Base-by-base conservation (phyloP, 1,140 invertebrate species). In the Chironomus striatipennis region DNA sequence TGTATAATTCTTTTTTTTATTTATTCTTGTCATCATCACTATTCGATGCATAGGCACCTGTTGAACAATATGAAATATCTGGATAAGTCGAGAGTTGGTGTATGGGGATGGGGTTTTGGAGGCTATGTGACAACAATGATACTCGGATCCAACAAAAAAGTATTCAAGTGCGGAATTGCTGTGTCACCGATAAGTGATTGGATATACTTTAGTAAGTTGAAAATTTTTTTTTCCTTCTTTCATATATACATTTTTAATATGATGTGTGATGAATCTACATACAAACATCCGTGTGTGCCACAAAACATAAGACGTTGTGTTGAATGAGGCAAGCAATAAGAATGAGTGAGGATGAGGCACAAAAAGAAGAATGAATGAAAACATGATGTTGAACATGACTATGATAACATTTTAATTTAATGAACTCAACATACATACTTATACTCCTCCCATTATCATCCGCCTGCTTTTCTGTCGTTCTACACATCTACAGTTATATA, bases 71-170 rank as follows among this genome's bases (percentile, higher is more conserved):
- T 91, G 75, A 91, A 91, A 79, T 97, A 91, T 83, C 86, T 98
- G 77, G 94, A 98, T 80, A 88, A 90, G 77, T 90, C 90, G 1
- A 88, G 93, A 76, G 91, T 97, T 43, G 94, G 93, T 0, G 89
- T 98, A 70, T 97, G 93, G 94, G 96, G 96, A n/a, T 95, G 94
- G 94, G 95, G 94, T n/a, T 97, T 96, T 82, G 95, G 95, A 9
- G 96, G 95, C 0, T 98, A 95, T 83, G 91, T 96, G 15, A 94
- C 94, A 0, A 87, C 93, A 47, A 94, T 94, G 89, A 89, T 94
- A 42, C 86, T 98, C 57, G 93, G 93, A 10, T 91, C 90, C 8
- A 92, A 94, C 79, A 91, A 94, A 78, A 88, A 90, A 77, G 88
- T 93, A 20, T 94, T 96, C 82, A 93, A 94, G 79, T 98, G 96